Percentiles rank a stretch among this genome's conserved stretches.
These are phyloP conservation scores for Lucilia sericata DNA, from an alignment of 1,140 invertebrate genomes.

Conservation along the genomic window DNA sequence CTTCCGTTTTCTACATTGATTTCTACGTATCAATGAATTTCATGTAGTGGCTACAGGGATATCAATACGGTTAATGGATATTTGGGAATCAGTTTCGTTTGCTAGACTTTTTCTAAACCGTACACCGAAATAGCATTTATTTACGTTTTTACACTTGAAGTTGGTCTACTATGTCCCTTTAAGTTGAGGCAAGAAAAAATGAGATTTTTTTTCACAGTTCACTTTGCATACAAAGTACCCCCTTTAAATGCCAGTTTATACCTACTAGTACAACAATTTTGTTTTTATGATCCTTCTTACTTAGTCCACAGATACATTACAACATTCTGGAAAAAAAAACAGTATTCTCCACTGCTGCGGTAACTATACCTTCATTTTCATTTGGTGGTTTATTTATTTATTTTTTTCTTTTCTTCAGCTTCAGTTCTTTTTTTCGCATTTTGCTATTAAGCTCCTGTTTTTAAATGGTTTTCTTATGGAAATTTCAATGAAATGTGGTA, in stretches of 20 bases:
- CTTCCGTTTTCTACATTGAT: background rate
- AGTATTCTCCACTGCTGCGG: background rate
- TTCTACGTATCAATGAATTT: background rate
- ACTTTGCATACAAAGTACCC: constrained; percentile 66
- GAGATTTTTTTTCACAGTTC: constrained; percentile 42
- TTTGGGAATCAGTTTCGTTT: background rate
- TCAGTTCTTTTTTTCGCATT: background rate
- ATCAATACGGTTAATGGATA: constrained; percentile 9
- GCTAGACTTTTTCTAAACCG: background rate
- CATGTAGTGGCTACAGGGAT: background rate
- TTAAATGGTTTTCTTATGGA: constrained; percentile 57
- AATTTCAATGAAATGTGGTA: constrained; percentile 56
- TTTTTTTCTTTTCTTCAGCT: background rate
- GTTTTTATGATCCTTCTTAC: constrained; percentile 10
- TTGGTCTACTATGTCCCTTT: background rate
- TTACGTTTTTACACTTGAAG: background rate
- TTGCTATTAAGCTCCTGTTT: constrained; percentile 6
- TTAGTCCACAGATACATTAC: background rate
- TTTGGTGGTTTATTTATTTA: constrained; percentile 22
- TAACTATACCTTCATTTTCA: constrained; percentile 50
- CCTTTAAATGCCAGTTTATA: background rate
- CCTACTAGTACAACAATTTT: background rate
- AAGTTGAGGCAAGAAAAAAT: background rate
- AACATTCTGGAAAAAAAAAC: background rate
- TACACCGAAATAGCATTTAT: background rate